Evolutionary conservation across 2,797 vertebrate species (phyloP).

Genomic region (Microctenopoma stevenorrisi): DNA sequence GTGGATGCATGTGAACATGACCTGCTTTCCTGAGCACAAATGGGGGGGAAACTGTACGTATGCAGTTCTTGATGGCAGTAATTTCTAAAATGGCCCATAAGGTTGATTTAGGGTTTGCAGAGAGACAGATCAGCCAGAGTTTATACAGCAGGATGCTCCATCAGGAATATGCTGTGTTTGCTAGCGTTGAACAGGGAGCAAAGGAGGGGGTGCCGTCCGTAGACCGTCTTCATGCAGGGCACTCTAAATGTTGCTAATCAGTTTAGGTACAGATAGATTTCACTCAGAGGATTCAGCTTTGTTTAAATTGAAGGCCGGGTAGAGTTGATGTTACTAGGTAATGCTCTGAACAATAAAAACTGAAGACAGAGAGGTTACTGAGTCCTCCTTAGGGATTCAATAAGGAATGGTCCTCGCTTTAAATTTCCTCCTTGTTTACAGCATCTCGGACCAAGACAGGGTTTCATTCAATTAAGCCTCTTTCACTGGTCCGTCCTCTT

Average conservation of each 20-base stretch:
- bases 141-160: slow-evolving; percentile 75
- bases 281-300: slow-evolving; percentile 41
- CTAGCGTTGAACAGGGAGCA: slow-evolving; percentile 37
- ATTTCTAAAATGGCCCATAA: slow-evolving; percentile 80
- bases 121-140: slow-evolving; percentile 73
- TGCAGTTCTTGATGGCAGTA: slow-evolving; percentile 74
- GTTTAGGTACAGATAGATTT: slow-evolving; percentile 64
- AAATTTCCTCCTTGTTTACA: slow-evolving; percentile 68
- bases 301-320: slow-evolving; percentile 40
- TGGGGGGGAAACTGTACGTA: slow-evolving; percentile 64
- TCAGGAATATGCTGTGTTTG: slow-evolving; percentile 77
- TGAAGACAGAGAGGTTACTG: slow-evolving; percentile 47
- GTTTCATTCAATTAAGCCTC: slow-evolving; percentile 77
- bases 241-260: slow-evolving; percentile 54
- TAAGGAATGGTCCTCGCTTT: slow-evolving; percentile 57
- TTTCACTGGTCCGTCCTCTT: slow-evolving; percentile 55
- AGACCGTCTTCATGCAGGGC: slow-evolving; percentile 28
- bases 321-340: slow-evolving; percentile 33
- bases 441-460: slow-evolving; percentile 61
- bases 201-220: slow-evolving; percentile 30
- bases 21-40: slow-evolving; percentile 60
- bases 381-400: slow-evolving; percentile 54
- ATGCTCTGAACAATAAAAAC: slow-evolving; percentile 34
- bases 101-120: slow-evolving; percentile 76
- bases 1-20: slow-evolving; percentile 29